Evolutionary conservation across 2,113 vertebrate genomes (phyloP), one percentile per base, ranked within the genome.

Genomic region (Cyanocitta stelleri): DNA sequence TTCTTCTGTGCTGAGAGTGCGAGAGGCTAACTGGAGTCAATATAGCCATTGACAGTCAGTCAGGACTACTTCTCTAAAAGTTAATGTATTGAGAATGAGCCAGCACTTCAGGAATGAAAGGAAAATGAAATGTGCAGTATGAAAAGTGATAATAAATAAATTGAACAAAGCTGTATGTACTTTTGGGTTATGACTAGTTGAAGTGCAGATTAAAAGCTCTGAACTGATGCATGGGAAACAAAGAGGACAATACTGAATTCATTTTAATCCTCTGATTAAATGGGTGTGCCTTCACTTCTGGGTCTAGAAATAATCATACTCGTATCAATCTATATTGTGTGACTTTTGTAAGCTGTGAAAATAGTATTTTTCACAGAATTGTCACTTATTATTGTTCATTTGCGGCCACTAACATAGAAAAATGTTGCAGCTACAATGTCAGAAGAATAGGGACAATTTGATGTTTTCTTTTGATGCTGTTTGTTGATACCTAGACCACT

Each of bases 401-500:
- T 98, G 98, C 98, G 98, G 98, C 98, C 97, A 98, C 98, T 98
- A 98, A 98, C 98, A 97, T 97, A 98, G 98, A 98, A 98, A 98
- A 97, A 98, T 98, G 98, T 98, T 97, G 98, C 95, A 96, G 98
- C 98, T 98, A 98, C 98, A 98, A 99, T 99, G 99, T 99, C 98
- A 98, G 98, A 99, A 99, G 98, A 99, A 99, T 99, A 98, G 98
- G 98, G 98, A 99, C 99, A 99, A 99, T 99, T 99, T 99, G 98
- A 99, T 99, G 98, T 98, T 98, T 98, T 98, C 98, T 98, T 98
- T 98, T 98, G 98, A 98, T 98, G 97, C 98, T 99, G 99, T 99
- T 99, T 99, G 99, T 99, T 99, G 99, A 99, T 99, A 99, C 99
- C 99, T 99, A 99, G 99, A 99, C 99, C 99, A 99, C 99, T 99